Base-by-base conservation (phyloP, 1,140 invertebrate species). In the Phymorhynchus buccinoides region DNA sequence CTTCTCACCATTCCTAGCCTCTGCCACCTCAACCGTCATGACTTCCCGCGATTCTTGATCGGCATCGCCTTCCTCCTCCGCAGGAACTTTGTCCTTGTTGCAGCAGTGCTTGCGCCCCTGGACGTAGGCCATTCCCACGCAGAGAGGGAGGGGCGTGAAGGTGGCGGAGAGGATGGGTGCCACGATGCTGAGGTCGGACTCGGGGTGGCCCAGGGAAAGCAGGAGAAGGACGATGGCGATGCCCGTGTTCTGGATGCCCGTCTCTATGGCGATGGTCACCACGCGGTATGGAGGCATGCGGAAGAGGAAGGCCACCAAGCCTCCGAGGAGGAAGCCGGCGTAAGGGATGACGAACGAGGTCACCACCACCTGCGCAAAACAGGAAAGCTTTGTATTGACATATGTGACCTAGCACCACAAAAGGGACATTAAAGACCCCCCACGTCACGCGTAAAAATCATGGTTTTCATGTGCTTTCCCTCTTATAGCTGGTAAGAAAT, bases 61-160 rank as follows among this genome's bases (percentile, higher is more conserved):
- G 27, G 16, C 3, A 12, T 18, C 39, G 3, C 32, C 42, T 27
- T 52, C 42, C 41, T 7, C 44, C 3, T 4, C 22, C 22, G n/a
- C n/a, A n/a, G n/a, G n/a, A n/a, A n/a, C n/a, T n/a, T 30, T 27
- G 1, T 79, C 6, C 6, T 1, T 62, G n/a, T 27, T 42, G 41
- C 39, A 42, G 16, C 79, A 48, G 7, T 39, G 18, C 37, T 37
- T 39, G n/a, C 62, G 37, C 14, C 56, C 56, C 37, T 86, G 82
- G 27, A 87, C 37, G 62, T 86, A 88, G 18, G 83, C 39, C 37
- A 89, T 87, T 12, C 88, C 88, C 42, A 89, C 71, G 16, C 89
- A 75, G n/a, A 91, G 94, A 0, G 98, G 97, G 30, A 98, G 90
- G 27, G 98, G 98, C 0, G 98, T 99, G 96, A 99, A 98, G 42